Percentiles rank a stretch among this genome's conserved stretches.
phyloP scores from a whole-genome alignment of 2,888 invertebrate species.

The Tipula lateralis region DNA sequence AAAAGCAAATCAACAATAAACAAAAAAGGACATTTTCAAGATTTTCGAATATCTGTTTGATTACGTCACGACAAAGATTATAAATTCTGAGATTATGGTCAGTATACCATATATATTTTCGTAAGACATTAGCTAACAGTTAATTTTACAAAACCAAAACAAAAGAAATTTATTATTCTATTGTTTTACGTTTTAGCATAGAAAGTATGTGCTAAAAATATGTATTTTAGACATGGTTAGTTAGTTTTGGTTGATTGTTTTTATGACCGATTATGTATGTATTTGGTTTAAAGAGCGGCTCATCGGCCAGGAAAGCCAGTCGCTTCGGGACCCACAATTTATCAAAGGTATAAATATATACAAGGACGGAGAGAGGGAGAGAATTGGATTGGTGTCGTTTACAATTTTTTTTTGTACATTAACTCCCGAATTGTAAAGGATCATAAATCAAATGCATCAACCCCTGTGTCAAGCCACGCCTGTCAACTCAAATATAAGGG shows the following conservation, averaged over 20 bases:
- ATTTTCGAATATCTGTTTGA: neutral
- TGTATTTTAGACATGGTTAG: neutral
- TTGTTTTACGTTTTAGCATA: neutral
- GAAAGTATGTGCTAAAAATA: neutral
- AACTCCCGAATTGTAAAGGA: neutral
- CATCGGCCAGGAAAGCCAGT: neutral
- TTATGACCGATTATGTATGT: neutral
- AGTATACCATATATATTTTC: neutral
- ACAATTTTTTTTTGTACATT: neutral
- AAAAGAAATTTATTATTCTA: neutral
- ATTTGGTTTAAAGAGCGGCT: neutral
- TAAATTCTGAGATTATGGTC: neutral
- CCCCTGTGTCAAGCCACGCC: conserved; percentile 33
- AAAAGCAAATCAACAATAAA: neutral
- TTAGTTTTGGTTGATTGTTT: conserved; percentile 19
- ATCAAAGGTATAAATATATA: neutral
- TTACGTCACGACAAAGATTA: neutral
- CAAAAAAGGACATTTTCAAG: neutral
- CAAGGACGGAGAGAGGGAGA: neutral
- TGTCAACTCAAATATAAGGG: conserved; percentile 31
- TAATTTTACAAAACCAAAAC: neutral
- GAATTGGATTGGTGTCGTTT: neutral
- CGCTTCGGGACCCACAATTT: neutral
- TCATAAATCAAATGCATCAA: conserved; percentile 33
- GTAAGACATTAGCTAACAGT: neutral